Evolutionary conservation across 2,888 invertebrate species (phyloP).

Genomic region (Gnatocerus cornutus): DNA sequence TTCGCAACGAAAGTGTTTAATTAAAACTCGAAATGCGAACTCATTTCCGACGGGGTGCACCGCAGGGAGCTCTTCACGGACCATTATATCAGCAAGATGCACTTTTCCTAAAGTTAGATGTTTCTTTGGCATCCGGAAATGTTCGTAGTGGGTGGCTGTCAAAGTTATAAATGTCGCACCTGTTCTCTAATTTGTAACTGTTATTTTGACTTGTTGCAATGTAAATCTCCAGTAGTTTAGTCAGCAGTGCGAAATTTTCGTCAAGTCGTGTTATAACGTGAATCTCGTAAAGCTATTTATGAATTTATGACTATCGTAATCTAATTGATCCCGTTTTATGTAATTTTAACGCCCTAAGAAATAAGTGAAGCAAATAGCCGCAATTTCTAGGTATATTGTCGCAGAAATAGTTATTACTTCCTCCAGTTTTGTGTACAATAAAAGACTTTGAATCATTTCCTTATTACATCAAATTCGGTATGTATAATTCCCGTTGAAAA

Average conservation of each 20-base stretch:
- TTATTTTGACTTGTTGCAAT: no score
- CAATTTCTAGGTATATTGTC: neutral
- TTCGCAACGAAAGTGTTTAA: neutral
- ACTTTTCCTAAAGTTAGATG: no score
- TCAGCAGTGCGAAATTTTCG: no score
- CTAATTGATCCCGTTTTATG: neutral
- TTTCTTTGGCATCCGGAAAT: no score
- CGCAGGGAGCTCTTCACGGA: neutral
- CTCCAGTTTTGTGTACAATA: neutral
- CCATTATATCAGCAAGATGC: neutral
- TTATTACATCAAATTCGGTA: neutral
- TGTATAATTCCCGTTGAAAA: neutral
- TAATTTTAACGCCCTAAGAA: neutral
- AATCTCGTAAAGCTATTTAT: slow-evolving; percentile 2
- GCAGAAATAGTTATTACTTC: slow-evolving; percentile 1
- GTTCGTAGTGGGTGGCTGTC: no score
- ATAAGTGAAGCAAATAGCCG: neutral
- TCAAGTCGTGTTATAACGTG: neutral
- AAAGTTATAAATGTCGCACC: no score
- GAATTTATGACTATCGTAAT: neutral
- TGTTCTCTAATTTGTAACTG: no score
- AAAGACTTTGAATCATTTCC: neutral
- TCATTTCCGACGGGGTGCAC: neutral
- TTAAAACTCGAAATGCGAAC: neutral
- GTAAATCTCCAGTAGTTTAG: no score